Conservation (phyloP, 2,888 invertebrate species). For the Linnaemya tessellans region DNA sequence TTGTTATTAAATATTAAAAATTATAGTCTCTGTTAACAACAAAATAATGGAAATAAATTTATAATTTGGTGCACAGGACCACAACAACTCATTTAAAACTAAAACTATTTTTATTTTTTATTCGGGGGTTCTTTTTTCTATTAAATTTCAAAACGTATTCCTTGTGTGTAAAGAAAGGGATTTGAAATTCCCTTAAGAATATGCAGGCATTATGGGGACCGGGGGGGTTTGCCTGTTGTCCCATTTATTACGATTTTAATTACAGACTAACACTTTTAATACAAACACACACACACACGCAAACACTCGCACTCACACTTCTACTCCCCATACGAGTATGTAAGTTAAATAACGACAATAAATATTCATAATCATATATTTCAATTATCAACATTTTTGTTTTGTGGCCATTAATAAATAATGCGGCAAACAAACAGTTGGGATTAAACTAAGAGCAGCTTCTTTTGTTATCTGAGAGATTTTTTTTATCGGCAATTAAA, state of each 20-base stretch:
- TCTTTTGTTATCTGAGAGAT: neutral
- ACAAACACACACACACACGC: conserved; percentile 11
- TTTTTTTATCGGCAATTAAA: neutral
- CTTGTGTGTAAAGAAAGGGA: conserved; percentile 17
- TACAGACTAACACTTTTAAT: conserved; percentile 49
- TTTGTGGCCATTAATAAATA: conserved; percentile 40
- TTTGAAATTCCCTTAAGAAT: conserved; percentile 36
- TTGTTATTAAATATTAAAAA: conserved; percentile 35
- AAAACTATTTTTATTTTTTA: conserved; percentile 7
- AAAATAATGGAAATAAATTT: conserved; percentile 35
- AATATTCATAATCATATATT: conserved; percentile 82
- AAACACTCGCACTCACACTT: neutral
- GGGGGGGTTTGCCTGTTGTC: conserved; percentile 26
- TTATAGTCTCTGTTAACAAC: conserved; percentile 27
- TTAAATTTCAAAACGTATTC: conserved; percentile 39
- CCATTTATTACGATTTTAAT: conserved; percentile 68
- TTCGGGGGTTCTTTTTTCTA: neutral
- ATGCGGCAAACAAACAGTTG: neutral
- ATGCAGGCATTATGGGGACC: neutral
- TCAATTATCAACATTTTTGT: conserved; percentile 77
- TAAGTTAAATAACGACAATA: conserved; percentile 74
- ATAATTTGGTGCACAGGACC: neutral
- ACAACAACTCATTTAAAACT: conserved; percentile 19
- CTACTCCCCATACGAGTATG: neutral
- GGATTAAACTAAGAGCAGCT: conserved; percentile 7